Conservation (phyloP, 2,888 invertebrate genomes). For the Platycnemis pennipes region DNA sequence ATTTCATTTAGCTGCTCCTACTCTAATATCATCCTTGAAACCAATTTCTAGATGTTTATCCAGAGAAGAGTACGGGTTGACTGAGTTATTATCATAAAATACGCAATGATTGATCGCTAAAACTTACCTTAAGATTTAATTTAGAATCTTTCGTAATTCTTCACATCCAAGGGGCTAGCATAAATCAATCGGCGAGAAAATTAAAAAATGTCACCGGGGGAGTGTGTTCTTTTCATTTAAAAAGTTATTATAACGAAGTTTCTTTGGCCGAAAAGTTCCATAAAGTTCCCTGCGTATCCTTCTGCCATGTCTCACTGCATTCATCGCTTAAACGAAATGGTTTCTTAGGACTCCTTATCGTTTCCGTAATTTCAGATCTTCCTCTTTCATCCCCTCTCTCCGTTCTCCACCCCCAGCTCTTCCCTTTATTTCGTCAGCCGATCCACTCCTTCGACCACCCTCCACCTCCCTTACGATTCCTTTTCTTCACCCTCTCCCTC, state of each 20-base stretch:
- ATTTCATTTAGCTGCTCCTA: neutral
- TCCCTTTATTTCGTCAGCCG: neutral
- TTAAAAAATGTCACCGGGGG: neutral
- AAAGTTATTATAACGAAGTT: neutral
- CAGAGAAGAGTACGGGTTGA: neutral
- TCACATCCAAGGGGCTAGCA: neutral
- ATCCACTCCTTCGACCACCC: neutral
- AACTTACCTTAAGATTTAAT: neutral
- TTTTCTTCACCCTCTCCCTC: neutral
- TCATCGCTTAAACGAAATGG: neutral
- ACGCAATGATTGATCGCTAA: neutral
- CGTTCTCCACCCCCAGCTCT: neutral
- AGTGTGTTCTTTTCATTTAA: conserved; percentile 22
- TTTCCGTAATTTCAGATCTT: neutral
- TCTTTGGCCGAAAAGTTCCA: neutral
- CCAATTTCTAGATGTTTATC: neutral
- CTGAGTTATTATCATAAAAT: neutral
- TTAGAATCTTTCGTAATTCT: neutral
- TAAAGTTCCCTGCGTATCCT: neutral
- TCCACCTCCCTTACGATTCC: neutral
- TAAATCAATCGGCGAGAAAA: neutral
- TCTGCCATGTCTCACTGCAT: conserved; percentile 5
- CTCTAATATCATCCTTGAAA: neutral
- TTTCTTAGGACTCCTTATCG: neutral
- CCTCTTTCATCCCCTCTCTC: no score